Evolutionary conservation across 2,113 vertebrate species (phyloP).

Genomic region (Hippoglossus stenolepis): DNA sequence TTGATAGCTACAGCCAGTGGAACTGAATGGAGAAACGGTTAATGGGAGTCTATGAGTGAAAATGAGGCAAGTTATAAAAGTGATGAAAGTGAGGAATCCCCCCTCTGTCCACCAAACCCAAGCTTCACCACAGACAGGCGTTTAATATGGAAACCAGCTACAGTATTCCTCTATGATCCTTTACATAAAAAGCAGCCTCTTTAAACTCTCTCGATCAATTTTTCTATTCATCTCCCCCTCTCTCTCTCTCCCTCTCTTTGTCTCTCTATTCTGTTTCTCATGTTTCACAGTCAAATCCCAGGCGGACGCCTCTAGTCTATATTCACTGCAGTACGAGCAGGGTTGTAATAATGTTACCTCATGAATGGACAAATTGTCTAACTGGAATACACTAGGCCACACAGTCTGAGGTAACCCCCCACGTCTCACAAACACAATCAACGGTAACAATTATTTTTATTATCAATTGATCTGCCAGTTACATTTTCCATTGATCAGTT

Average conservation of each 20-base stretch:
- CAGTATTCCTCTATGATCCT: constrained; percentile 25
- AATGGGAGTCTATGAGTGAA: constrained; percentile 20
- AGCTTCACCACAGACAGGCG: constrained; percentile 20
- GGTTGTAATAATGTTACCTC: constrained; percentile 65
- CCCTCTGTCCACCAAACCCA: constrained; percentile 7
- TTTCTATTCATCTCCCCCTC: constrained; percentile 58
- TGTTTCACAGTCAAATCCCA: constrained; percentile 67
- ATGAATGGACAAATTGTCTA: constrained; percentile 70
- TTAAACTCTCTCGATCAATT: constrained; percentile 57
- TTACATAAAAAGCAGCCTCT: constrained; percentile 45
- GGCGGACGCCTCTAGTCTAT: constrained; percentile 49
- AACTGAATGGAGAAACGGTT: constrained; percentile 1
- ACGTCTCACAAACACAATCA: neutral
- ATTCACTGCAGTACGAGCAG: constrained; percentile 45
- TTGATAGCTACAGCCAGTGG: constrained; percentile 22
- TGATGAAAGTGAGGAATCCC: constrained; percentile 8
- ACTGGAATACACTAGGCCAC: constrained; percentile 43
- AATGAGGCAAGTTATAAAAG: constrained; percentile 16
- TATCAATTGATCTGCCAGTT: neutral
- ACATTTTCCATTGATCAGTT: neutral
- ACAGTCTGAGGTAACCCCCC: constrained; percentile 13
- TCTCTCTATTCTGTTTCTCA: constrained; percentile 46
- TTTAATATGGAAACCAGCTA: constrained; percentile 43
- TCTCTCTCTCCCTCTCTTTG: neutral
- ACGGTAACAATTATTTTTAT: neutral